Percentiles rank a stretch among this genome's conserved stretches.
phyloP scores from a whole-genome alignment of 2,113 vertebrate genomes.

The human (Homo sapiens) region DNA sequence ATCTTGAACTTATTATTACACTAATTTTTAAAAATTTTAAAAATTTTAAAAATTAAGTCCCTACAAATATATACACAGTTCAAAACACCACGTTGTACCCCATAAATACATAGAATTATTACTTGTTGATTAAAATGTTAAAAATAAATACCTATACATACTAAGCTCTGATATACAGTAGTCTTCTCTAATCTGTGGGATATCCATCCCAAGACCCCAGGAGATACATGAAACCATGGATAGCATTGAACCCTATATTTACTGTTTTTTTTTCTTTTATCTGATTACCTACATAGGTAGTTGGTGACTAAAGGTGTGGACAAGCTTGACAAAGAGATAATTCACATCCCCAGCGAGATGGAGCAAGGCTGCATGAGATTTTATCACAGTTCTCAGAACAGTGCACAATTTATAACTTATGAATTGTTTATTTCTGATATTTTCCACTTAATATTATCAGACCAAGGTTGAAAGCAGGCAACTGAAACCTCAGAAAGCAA shows the following conservation, averaged over 20 bases:
- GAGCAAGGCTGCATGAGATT: background rate
- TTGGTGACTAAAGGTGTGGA: background rate
- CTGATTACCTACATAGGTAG: background rate
- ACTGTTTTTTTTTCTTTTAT: background rate
- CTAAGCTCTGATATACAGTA: background rate
- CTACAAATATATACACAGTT: background rate
- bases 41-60: slow-evolving; percentile 23
- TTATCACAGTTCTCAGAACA: background rate
- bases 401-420: background rate
- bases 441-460: background rate
- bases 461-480: background rate
- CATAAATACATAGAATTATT: too few relatives aligned
- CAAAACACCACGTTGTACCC: background rate
- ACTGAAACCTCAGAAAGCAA: background rate
- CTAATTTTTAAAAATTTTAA: slow-evolving; percentile 18
- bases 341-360: background rate
- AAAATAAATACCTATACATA: background rate
- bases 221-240: background rate
- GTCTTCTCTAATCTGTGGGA: background rate
- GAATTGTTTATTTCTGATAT: background rate
- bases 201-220: background rate
- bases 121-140: background rate
- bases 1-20: background rate
- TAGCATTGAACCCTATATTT: background rate
- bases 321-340: background rate